Percentiles rank a stretch among this genome's conserved stretches.
These are phyloP conservation scores for Saturnia japonica DNA, from an alignment of 2,888 invertebrate species.

Conservation along the genomic window DNA sequence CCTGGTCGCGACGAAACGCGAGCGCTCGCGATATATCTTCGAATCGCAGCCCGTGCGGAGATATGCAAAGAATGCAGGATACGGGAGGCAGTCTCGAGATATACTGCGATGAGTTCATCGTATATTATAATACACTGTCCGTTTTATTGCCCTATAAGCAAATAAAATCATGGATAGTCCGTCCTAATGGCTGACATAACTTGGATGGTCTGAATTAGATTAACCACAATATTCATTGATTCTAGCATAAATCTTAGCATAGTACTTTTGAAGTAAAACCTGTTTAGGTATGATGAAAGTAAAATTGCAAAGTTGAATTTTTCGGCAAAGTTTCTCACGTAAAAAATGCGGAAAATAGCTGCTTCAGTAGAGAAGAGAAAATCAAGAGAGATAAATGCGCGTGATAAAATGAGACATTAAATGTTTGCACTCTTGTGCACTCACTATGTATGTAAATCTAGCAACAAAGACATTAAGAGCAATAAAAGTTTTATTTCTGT, in stretches of 20 bases:
- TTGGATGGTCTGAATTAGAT: neutral
- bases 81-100: slow-evolving; percentile 9
- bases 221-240: neutral
- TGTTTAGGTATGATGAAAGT: too few species aligned
- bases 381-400: neutral
- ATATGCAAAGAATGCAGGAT: slow-evolving; percentile 14
- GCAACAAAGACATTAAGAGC: too few species aligned
- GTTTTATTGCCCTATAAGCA: neutral
- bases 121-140: slow-evolving; percentile 7
- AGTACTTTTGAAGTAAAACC: neutral
- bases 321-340: neutral
- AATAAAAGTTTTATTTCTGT: too few species aligned
- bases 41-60: slow-evolving; percentile 9
- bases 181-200: neutral
- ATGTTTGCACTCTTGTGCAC: too few species aligned
- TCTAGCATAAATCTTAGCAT: neutral
- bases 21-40: slow-evolving; percentile 10
- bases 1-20: slow-evolving; percentile 12
- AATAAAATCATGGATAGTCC: neutral
- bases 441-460: too few species aligned
- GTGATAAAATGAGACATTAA: neutral
- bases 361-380: neutral
- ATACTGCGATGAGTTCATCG: slow-evolving; percentile 11
- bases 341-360: neutral
- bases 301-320: too few species aligned